Conservation (phyloP, 1,140 invertebrate genomes). For the Grapholita molesta region DNA sequence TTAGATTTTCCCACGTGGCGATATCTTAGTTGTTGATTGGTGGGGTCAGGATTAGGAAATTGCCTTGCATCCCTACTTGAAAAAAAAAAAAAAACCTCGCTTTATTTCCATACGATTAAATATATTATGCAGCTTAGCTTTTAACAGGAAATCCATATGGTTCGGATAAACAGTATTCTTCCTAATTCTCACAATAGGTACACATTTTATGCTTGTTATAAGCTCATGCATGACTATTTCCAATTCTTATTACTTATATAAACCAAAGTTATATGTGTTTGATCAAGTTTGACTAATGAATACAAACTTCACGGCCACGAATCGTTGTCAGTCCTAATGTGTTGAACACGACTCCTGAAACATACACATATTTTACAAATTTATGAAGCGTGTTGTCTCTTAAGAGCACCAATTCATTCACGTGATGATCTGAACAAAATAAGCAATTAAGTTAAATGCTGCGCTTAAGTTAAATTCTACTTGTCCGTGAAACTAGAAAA, state of each 20-base stretch:
- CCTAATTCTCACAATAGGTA: too few species aligned
- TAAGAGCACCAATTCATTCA: background rate
- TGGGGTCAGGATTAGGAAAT: background rate
- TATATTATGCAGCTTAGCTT: too few species aligned
- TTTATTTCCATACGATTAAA: too few species aligned
- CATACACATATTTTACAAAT: background rate
- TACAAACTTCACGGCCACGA: background rate
- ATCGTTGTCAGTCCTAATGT: background rate
- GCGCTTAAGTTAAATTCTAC: background rate
- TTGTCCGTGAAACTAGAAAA: conserved; percentile 6
- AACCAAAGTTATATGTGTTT: too few species aligned
- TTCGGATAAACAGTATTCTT: too few species aligned
- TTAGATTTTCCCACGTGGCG: background rate
- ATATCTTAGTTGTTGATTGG: background rate
- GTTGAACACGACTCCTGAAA: background rate
- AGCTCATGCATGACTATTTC: too few species aligned
- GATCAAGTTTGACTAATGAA: background rate
- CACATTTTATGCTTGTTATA: too few species aligned
- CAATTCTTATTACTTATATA: too few species aligned
- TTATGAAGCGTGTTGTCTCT: background rate
- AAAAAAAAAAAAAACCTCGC: background rate
- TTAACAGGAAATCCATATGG: too few species aligned
- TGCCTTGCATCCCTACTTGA: background rate
- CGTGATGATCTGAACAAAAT: background rate
- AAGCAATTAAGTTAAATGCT: background rate